phyloP scores from a whole-genome alignment of 2,888 invertebrate genomes.

The Morpho helenor region DNA sequence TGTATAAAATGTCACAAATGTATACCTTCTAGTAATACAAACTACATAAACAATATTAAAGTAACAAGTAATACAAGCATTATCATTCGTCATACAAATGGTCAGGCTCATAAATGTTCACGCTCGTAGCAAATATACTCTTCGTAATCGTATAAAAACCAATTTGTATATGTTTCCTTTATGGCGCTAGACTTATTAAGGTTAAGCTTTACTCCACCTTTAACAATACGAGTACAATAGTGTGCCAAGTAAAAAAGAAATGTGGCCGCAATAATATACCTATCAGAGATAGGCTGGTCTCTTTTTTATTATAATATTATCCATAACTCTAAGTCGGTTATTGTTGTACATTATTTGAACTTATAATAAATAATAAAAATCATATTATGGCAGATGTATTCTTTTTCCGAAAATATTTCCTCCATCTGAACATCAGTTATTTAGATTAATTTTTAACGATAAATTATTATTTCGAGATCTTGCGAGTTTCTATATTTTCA shows the following conservation, averaged over 20 bases:
- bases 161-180: slow-evolving; percentile 14
- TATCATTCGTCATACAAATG: slow-evolving; percentile 11
- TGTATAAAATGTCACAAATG: too few relatives aligned
- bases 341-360: too few relatives aligned
- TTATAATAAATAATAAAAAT: too few relatives aligned
- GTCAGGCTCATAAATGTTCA: slow-evolving; percentile 4
- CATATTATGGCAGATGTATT: too few relatives aligned
- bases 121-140: not conserved
- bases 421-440: too few relatives aligned
- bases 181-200: slow-evolving; percentile 12
- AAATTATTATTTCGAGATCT: too few relatives aligned
- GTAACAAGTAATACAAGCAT: not conserved
- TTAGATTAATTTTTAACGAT: too few relatives aligned
- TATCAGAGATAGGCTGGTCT: not conserved
- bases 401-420: too few relatives aligned
- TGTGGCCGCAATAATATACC: not conserved
- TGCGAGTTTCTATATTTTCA: too few relatives aligned
- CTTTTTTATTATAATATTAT: not conserved
- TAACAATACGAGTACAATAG: slow-evolving; percentile 1
- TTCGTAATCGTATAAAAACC: slow-evolving; percentile 9
- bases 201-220: slow-evolving; percentile 6
- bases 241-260: not conserved
- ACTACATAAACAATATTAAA: not conserved
- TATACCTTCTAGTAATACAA: too few relatives aligned
- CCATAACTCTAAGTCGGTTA: too few relatives aligned